These are phyloP conservation scores for Neosilurus hyrtlii DNA, from an alignment of 2,797 vertebrate genomes.

Conservation along the genomic window DNA sequence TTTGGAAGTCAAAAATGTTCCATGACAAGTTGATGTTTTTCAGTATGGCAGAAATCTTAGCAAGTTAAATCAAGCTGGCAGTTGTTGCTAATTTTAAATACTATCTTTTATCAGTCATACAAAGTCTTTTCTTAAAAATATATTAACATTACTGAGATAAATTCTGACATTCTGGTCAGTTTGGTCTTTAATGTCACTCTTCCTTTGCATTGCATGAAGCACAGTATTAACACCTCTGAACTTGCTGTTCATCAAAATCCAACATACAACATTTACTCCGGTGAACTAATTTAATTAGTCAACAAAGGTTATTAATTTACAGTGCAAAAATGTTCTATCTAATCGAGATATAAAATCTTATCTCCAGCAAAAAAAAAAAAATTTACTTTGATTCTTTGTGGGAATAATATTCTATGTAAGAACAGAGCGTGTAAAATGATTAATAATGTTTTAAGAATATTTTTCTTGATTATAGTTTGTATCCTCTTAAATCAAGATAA, in stretches of 20 bases:
- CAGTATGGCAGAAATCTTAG: background rate
- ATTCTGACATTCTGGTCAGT: background rate
- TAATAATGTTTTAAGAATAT: too few relatives aligned
- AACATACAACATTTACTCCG: background rate
- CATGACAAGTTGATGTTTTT: background rate
- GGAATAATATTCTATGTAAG: too few relatives aligned
- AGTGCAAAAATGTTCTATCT: too few relatives aligned
- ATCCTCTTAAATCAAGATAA: too few relatives aligned
- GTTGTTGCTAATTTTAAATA: background rate
- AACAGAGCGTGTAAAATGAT: too few relatives aligned
- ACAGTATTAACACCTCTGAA: background rate
- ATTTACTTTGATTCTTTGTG: too few relatives aligned
- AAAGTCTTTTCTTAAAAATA: background rate
- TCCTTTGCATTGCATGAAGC: background rate
- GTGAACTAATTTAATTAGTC: background rate
- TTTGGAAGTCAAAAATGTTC: background rate
- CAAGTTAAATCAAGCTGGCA: background rate
- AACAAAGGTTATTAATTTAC: too few relatives aligned
- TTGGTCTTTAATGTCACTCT: background rate
- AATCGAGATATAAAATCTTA: too few relatives aligned
- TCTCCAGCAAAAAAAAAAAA: too few relatives aligned
- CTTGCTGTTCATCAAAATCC: background rate
- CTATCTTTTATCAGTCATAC: background rate
- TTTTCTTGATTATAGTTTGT: too few relatives aligned
- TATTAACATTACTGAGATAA: conserved; percentile 6